Percentiles rank a stretch among this genome's conserved stretches.
These are phyloP conservation scores for Syngnathus floridae DNA, from an alignment of 2,113 vertebrate species.

Conservation along the genomic window DNA sequence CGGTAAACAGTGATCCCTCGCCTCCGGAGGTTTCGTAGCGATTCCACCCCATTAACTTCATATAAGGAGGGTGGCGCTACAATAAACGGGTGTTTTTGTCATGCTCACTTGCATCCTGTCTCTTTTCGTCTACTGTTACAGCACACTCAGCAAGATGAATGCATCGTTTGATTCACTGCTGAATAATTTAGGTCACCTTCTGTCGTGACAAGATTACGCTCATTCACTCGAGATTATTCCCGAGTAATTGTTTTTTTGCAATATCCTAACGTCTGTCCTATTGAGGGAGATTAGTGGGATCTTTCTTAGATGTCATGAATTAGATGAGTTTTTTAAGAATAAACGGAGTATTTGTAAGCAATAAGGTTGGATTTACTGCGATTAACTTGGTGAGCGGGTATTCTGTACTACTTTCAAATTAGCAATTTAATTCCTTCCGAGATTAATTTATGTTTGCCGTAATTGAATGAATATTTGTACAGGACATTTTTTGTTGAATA, in stretches of 20 bases:
- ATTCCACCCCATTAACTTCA: conserved; percentile 52
- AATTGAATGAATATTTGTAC: neutral
- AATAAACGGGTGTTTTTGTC: conserved; percentile 40
- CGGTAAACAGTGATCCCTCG: conserved; percentile 45
- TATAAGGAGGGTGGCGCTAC: conserved; percentile 41
- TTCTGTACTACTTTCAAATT: neutral
- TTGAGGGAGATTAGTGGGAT: neutral
- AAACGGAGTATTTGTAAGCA: neutral
- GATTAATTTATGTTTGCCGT: too few relatives aligned
- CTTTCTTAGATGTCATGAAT: neutral
- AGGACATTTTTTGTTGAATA: neutral
- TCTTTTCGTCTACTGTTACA: conserved; percentile 29
- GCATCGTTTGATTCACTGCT: conserved; percentile 30
- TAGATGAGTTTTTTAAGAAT: neutral
- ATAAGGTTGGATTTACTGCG: neutral
- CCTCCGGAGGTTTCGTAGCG: conserved; percentile 33
- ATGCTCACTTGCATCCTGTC: conserved; percentile 44
- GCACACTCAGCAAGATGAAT: conserved; percentile 25
- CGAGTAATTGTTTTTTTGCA: conserved; percentile 2
- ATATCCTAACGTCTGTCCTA: neutral
- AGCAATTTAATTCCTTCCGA: neutral
- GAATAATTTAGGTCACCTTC: conserved; percentile 42
- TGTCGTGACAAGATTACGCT: conserved; percentile 5
- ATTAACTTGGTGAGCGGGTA: neutral
- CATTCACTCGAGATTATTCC: neutral